Base-by-base conservation (phyloP, 2,113 vertebrate genomes). In the Ammodytes dubius region DNA sequence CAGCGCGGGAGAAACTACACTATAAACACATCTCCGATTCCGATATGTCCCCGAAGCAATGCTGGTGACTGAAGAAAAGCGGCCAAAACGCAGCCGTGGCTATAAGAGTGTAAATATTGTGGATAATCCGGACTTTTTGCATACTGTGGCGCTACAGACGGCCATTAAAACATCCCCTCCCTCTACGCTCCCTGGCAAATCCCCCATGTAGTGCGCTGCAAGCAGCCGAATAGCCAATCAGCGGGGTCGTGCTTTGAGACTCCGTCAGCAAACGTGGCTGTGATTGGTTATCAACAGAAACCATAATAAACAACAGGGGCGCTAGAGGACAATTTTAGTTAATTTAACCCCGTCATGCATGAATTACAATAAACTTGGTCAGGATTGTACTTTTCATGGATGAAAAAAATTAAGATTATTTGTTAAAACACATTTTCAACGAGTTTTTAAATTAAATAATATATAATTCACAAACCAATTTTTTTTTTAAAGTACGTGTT, bases 81-180 rank as follows among this genome's bases (percentile, higher is more conserved):
- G 7, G 3, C 19, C 35, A 10, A 47, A 37, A 46, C 13, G 11
- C 13, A 58, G 3, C 9, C 4, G 12, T 58, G 5, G 47, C n/a
- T 81, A 72, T 0, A 15, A 58, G 0, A 59, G 40, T 77, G 60
- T 79, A 84, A 83, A 85, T 74, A 70, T 35, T 53, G 63, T 11
- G 9, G 56, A 87, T 91, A 92, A 91, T 92, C 76, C 77, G 69
- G 79, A 92, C 88, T 88, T 93, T 92, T 90, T 81, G 88, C 81
- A 82, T 87, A 84, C 77, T 79, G 74, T 77, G 88, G 84, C 82
- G 87, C 76, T 66, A 75, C 76, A 90, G 93, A 70, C 94, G 91
- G 91, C 94, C 94, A 95, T 95, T 94, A 93, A 92, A 89, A 90
- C 88, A 81, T 87, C 93, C 92, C 93, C 94, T 94, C 93, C 94